Evolutionary conservation across 2,797 vertebrate genomes (phyloP).

Genomic region (Taeniopygia guttata): DNA sequence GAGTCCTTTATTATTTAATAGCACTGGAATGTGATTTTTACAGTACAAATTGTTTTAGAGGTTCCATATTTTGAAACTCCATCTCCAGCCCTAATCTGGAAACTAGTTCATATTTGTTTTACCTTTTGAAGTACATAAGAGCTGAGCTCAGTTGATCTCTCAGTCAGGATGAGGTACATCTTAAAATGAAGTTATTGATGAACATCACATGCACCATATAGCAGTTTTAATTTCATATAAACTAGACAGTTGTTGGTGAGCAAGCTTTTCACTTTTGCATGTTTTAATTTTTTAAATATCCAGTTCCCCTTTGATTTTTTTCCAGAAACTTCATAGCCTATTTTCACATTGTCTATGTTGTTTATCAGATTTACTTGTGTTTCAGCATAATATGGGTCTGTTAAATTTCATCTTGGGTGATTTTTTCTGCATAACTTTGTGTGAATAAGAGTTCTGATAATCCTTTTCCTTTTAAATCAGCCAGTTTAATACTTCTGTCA

Average conservation of each 20-base stretch:
- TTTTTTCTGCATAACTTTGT: neutral
- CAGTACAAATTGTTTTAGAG: neutral
- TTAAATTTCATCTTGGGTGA: neutral
- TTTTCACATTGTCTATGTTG: neutral
- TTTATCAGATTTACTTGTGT: neutral
- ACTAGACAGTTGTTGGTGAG: neutral
- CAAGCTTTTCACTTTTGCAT: neutral
- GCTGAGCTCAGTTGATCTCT: neutral
- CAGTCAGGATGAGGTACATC: neutral
- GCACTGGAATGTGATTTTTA: neutral
- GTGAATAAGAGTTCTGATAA: neutral
- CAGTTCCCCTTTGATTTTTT: neutral
- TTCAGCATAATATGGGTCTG: neutral
- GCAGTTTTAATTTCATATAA: neutral
- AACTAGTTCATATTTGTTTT: neutral
- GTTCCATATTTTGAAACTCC: neutral
- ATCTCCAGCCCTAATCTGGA: neutral
- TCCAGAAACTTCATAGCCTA: neutral
- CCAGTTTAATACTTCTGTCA: slow-evolving; percentile 20
- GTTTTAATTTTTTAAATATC: neutral
- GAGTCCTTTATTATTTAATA: neutral
- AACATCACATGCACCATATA: rapidly evolving
- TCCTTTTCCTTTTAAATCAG: slow-evolving; percentile 21
- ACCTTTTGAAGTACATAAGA: neutral
- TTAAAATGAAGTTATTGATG: neutral